A percentile compares a stretch with the other conserved stretches of the same genome.
Evolutionary conservation across 2,797 vertebrate genomes (phyloP).

Genomic region (Acipenser oxyrinchus): DNA sequence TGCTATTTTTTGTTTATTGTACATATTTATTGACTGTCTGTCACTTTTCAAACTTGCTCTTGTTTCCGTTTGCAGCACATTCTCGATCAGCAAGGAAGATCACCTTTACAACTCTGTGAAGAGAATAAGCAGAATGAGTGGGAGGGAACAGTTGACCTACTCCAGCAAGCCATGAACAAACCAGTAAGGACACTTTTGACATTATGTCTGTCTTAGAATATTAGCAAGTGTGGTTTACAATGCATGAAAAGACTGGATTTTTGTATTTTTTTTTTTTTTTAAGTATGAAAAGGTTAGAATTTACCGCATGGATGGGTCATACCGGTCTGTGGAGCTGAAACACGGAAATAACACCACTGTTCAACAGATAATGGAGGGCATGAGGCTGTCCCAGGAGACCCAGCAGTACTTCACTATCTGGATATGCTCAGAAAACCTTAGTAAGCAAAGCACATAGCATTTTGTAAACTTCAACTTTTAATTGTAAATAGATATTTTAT

Average conservation of each 20-base stretch:
- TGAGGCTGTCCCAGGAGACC: slow-evolving; percentile 91
- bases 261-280: background rate
- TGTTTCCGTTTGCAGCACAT: slow-evolving; percentile 66
- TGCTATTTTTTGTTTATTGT: too few species aligned
- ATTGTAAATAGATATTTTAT: too few species aligned
- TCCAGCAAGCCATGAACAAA: slow-evolving; percentile 80
- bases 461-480: too few species aligned
- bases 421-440: slow-evolving; percentile 98
- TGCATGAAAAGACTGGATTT: too few species aligned
- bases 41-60: too few species aligned
- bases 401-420: slow-evolving; percentile 98
- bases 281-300: slow-evolving; percentile 97
- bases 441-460: slow-evolving; percentile 54
- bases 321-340: slow-evolving; percentile 92
- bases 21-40: too few species aligned
- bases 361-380: slow-evolving; percentile 98
- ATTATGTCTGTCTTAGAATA: background rate
- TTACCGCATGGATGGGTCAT: slow-evolving; percentile 96
- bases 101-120: slow-evolving; percentile 87
- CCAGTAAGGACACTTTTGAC: slow-evolving; percentile 62
- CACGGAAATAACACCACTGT: slow-evolving; percentile 95
- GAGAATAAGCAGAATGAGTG: slow-evolving; percentile 97
- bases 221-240: background rate
- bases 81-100: slow-evolving; percentile 90
- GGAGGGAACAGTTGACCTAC: slow-evolving; percentile 80